Conservation (phyloP, 2,797 vertebrate species). For the Darevskia mixta region DNA sequence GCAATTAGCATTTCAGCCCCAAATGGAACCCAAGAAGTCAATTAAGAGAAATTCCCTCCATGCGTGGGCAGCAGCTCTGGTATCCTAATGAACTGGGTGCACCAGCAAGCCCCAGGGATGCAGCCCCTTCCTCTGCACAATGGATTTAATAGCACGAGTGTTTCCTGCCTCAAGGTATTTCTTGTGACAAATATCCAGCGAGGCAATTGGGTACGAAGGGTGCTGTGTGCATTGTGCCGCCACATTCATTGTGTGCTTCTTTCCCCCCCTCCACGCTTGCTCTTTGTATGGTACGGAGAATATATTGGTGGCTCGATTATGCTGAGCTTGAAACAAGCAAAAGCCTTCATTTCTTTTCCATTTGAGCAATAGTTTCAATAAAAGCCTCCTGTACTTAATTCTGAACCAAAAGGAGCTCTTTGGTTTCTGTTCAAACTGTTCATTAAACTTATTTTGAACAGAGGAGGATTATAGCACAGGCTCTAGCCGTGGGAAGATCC, state of each 20-base stretch:
- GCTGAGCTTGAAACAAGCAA: slow-evolving; percentile 49
- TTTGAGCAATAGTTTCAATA: slow-evolving; percentile 58
- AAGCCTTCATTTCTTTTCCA: slow-evolving; percentile 58
- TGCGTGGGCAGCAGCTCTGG: neutral
- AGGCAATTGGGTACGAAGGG: neutral
- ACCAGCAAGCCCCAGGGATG: neutral
- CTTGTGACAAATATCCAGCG: slow-evolving; percentile 7
- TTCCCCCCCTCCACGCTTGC: slow-evolving; percentile 2
- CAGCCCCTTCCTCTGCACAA: neutral
- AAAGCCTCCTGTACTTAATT: slow-evolving; percentile 27
- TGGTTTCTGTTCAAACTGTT: slow-evolving; percentile 55
- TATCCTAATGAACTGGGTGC: neutral
- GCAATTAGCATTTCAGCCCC: neutral
- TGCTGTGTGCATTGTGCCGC: slow-evolving; percentile 13
- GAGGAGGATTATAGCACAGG: slow-evolving; percentile 30
- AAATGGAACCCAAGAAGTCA: neutral
- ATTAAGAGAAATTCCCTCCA: neutral
- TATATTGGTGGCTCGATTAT: slow-evolving; percentile 35
- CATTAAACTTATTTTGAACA: slow-evolving; percentile 59
- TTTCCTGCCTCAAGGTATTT: slow-evolving; percentile 9
- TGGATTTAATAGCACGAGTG: neutral
- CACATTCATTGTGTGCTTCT: slow-evolving; percentile 5
- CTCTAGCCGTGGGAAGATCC: neutral
- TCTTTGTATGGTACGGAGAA: slow-evolving; percentile 29
- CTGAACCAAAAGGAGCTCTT: slow-evolving; percentile 62